A percentile compares a stretch with the other conserved stretches of the same genome.
Evolutionary conservation across 2,113 vertebrate species (phyloP).

Genomic region (Lophochroa leadbeateri): DNA sequence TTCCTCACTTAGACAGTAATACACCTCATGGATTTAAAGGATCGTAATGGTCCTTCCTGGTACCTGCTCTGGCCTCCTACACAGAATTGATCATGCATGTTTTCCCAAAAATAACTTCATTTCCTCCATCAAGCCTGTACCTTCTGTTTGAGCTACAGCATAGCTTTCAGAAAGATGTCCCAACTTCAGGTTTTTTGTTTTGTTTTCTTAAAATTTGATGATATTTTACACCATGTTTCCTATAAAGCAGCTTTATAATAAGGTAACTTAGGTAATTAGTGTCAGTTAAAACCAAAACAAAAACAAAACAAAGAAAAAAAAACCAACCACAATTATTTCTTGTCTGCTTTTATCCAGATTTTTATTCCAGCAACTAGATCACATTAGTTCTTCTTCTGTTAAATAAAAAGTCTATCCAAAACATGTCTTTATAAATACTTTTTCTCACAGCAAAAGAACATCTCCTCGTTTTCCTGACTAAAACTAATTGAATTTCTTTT

Average conservation of each 20-base stretch:
- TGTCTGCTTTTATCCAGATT: background rate
- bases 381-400: too few relatives aligned
- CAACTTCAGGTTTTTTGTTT: background rate
- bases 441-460: background rate
- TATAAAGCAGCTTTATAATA: background rate
- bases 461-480: background rate
- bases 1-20: background rate
- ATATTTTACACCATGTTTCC: background rate
- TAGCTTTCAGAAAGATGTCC: background rate
- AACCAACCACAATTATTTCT: background rate
- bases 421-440: background rate
- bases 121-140: background rate
- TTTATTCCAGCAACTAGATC: background rate
- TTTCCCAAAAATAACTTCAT: background rate
- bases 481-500: background rate
- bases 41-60: background rate
- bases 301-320: background rate
- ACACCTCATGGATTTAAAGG: background rate
- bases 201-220: background rate
- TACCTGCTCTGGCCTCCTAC: background rate
- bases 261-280: background rate
- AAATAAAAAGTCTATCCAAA: background rate
- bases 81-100: rapidly evolving
- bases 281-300: background rate
- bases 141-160: background rate